Percentiles rank a stretch among this genome's conserved stretches.
Conservation (phyloP, 2,888 invertebrate genomes). For the Philopedon plagiatum region DNA sequence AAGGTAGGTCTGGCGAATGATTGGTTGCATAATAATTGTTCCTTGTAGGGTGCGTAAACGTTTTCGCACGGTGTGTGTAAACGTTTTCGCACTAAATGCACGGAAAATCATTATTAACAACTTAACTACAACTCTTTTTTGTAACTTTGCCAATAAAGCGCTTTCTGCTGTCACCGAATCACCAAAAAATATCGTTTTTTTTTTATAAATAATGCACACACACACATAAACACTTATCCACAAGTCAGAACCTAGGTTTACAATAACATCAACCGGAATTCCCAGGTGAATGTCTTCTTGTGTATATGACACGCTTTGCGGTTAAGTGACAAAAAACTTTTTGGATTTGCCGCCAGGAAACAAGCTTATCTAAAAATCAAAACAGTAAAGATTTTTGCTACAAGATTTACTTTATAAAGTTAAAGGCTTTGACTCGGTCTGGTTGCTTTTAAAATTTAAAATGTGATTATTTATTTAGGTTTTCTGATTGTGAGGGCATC, state of each 20-base stretch:
- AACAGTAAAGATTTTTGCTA: neutral
- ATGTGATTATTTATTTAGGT: too few relatives aligned
- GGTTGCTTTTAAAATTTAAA: too few relatives aligned
- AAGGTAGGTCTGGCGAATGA: too few relatives aligned
- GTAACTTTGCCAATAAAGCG: too few relatives aligned
- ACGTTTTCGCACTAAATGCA: too few relatives aligned
- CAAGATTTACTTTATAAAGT: neutral
- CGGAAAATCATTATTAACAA: too few relatives aligned
- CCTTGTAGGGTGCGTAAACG: too few relatives aligned
- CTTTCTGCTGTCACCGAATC: neutral
- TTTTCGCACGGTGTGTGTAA: too few relatives aligned
- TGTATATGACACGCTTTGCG: slow-evolving; percentile 30
- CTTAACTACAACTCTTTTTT: too few relatives aligned
- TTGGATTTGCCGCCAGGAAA: slow-evolving; percentile 21
- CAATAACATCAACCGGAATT: slow-evolving; percentile 37
- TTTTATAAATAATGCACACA: slow-evolving; percentile 33
- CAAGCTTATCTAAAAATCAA: slow-evolving; percentile 8
- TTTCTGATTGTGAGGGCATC: too few relatives aligned
- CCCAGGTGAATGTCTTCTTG: slow-evolving; percentile 32
- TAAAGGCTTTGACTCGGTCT: too few relatives aligned
- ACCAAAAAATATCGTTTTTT: neutral
- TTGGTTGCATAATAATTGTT: too few relatives aligned
- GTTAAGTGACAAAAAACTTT: slow-evolving; percentile 35
- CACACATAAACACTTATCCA: slow-evolving; percentile 36
- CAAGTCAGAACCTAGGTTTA: slow-evolving; percentile 36